Conservation (phyloP, 2,113 vertebrate genomes). For the Epinephelus moara region DNA sequence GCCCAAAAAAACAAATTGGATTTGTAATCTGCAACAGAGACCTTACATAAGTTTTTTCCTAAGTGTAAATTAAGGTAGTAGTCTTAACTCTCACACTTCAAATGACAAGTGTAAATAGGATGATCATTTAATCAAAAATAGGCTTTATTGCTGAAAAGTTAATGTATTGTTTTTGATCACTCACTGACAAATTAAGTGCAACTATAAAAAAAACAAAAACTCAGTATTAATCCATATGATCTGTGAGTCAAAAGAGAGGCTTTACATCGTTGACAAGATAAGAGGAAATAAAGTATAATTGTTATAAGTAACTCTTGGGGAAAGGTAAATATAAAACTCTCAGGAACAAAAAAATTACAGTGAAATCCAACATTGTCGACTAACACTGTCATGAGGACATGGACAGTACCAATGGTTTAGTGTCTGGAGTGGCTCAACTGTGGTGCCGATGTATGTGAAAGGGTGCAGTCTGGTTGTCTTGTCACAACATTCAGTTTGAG, state of each 20-base stretch:
- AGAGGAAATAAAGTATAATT: not conserved
- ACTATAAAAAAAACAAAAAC: not conserved
- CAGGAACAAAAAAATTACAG: not conserved
- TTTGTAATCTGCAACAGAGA: not conserved
- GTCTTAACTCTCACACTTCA: not conserved
- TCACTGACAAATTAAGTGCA: not conserved
- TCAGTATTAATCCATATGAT: not conserved
- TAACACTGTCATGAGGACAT: not conserved
- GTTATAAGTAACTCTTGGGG: not conserved
- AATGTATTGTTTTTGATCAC: not conserved
- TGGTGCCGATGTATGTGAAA: slow-evolving; percentile 46
- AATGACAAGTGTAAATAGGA: not conserved
- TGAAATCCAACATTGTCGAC: slow-evolving; percentile 4
- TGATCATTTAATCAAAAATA: not conserved
- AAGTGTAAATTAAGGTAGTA: not conserved
- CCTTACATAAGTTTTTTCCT: not conserved
- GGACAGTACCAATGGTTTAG: not conserved
- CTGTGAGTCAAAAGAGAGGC: not conserved
- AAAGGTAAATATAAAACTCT: not conserved
- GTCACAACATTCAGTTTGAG: slow-evolving; percentile 66
- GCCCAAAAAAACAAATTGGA: not conserved
- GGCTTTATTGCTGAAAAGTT: not conserved
- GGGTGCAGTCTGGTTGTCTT: slow-evolving; percentile 53
- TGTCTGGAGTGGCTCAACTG: not conserved
- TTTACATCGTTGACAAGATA: not conserved